Evolutionary conservation across 2,797 vertebrate species (phyloP).

Genomic region (Hybognathus amarus): DNA sequence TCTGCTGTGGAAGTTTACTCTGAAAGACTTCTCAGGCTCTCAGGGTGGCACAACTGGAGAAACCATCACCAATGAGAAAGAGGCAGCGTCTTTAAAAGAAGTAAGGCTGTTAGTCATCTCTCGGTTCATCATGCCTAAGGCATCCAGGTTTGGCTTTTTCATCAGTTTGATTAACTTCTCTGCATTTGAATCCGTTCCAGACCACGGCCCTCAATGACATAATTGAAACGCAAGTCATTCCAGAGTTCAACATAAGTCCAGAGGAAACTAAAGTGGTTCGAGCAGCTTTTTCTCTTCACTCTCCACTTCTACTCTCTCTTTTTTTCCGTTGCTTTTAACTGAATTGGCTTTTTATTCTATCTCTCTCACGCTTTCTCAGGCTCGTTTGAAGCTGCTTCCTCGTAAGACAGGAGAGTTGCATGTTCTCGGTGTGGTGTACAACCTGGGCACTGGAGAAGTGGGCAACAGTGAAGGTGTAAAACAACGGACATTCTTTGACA

Average conservation of each 20-base stretch:
- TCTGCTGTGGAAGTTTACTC: slow-evolving; percentile 91
- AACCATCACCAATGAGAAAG: slow-evolving; percentile 80
- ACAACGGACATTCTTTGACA: not conserved
- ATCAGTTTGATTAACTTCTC: slow-evolving; percentile 28
- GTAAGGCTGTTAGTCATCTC: slow-evolving; percentile 31
- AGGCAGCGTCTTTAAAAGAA: slow-evolving; percentile 59
- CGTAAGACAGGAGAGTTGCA: slow-evolving; percentile 92
- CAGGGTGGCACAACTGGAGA: slow-evolving; percentile 74
- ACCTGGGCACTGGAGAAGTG: slow-evolving; percentile 80
- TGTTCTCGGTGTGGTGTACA: slow-evolving; percentile 92
- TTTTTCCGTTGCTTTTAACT: not conserved
- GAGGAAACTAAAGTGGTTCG: slow-evolving; percentile 95
- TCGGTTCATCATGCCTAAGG: not conserved
- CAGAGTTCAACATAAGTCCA: slow-evolving; percentile 86
- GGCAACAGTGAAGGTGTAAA: slow-evolving; percentile 83
- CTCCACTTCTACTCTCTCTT: not conserved
- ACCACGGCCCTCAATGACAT: slow-evolving; percentile 70
- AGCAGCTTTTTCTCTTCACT: slow-evolving; percentile 16
- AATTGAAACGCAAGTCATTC: slow-evolving; percentile 90
- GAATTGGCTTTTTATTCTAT: not conserved
- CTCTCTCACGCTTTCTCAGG: slow-evolving; percentile 72
- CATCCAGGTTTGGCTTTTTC: not conserved
- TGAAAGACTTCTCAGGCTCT: slow-evolving; percentile 73
- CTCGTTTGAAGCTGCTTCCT: slow-evolving; percentile 92
- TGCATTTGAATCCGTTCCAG: slow-evolving; percentile 66